phyloP scores from a whole-genome alignment of 2,797 vertebrate species.

The Poeciliopsis gracilis region DNA sequence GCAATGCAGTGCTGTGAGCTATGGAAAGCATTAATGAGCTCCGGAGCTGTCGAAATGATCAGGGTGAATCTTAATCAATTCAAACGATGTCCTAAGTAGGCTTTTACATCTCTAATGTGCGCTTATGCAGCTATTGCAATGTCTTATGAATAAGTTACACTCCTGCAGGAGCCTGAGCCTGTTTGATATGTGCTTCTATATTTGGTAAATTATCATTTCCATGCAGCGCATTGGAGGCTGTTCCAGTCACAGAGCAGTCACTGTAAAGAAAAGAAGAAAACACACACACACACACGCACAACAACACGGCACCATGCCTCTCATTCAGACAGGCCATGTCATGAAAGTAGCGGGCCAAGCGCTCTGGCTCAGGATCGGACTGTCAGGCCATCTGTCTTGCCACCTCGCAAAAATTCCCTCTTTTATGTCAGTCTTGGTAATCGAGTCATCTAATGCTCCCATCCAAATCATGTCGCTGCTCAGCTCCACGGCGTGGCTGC shows the following conservation, averaged over 20 bases:
- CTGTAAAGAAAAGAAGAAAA: conserved; percentile 5
- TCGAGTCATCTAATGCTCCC: conserved; percentile 61
- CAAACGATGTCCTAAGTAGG: conserved; percentile 23
- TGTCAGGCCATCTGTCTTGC: conserved; percentile 64
- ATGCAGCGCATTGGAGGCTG: conserved; percentile 33
- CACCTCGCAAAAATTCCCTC: conserved; percentile 44
- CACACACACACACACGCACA: not conserved
- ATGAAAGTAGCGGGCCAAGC: conserved; percentile 50
- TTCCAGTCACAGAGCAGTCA: conserved; percentile 38
- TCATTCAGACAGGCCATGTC: conserved; percentile 48
- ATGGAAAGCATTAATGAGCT: conserved; percentile 30
- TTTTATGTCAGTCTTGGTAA: conserved; percentile 52
- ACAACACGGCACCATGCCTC: conserved; percentile 47
- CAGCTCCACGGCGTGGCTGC: conserved; percentile 37
- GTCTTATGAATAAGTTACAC: conserved; percentile 37
- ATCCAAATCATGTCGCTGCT: conserved; percentile 40
- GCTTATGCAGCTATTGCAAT: conserved; percentile 32
- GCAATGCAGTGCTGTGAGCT: conserved; percentile 9
- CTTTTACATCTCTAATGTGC: conserved; percentile 18
- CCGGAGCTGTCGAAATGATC: conserved; percentile 15
- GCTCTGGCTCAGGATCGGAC: conserved; percentile 64
- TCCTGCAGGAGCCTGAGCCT: conserved; percentile 45
- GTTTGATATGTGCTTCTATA: conserved; percentile 62
- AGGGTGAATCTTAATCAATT: conserved; percentile 44
- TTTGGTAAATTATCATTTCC: conserved; percentile 57